Conservation (phyloP, 2,797 vertebrate species). For the Anableps anableps region DNA sequence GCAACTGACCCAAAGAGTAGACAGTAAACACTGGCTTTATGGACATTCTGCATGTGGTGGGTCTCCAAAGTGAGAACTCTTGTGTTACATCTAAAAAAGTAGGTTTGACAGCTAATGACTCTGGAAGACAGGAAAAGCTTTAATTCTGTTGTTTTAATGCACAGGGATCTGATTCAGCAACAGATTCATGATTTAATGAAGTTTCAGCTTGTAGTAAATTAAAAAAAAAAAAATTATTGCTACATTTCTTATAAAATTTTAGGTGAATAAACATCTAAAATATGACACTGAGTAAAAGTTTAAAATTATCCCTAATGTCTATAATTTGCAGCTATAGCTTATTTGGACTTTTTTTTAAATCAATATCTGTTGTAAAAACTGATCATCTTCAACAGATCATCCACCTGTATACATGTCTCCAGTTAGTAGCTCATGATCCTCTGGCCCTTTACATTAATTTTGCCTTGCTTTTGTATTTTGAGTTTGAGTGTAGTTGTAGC, state of each 20-base stretch:
- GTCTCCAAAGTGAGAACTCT: slow-evolving; percentile 63
- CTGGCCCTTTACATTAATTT: not conserved
- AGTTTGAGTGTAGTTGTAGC: not conserved
- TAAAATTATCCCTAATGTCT: not conserved
- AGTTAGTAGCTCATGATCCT: not conserved
- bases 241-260: not conserved
- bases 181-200: not conserved
- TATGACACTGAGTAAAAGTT: not conserved
- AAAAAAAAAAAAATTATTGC: no score
- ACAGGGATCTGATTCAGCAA: slow-evolving; percentile 12
- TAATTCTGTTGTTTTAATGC: slow-evolving; percentile 1
- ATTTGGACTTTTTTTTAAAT: not conserved
- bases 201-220: not conserved
- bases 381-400: not conserved
- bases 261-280: not conserved
- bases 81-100: slow-evolving; percentile 48
- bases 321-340: no score
- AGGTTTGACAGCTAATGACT: slow-evolving; percentile 42
- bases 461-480: not conserved
- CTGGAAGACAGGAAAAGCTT: not conserved
- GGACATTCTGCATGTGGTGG: slow-evolving; percentile 67
- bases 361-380: not conserved
- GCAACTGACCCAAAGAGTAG: slow-evolving; percentile 76
- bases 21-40: slow-evolving; percentile 71
- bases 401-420: not conserved